Conservation (phyloP, 30 jellyfish, hydroid and myxozoan species). For the Chironex yamaguchii region DNA sequence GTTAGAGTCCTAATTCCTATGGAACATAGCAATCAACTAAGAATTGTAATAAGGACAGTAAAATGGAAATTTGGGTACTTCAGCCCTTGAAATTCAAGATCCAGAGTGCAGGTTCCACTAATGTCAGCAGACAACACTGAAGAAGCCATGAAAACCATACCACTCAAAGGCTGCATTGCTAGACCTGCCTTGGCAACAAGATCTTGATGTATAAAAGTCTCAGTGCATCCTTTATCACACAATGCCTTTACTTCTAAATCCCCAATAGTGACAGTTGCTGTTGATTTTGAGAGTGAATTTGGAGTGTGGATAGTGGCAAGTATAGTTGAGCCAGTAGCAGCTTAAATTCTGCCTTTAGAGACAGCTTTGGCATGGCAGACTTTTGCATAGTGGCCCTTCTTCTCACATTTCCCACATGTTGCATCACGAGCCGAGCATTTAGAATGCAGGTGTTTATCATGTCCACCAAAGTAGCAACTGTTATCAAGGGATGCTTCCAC, state of each 20-base stretch:
- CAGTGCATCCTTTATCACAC: not conserved
- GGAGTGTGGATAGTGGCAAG: not conserved
- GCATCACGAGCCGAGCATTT: no score
- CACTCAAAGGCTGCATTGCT: not conserved
- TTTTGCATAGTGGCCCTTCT: no score
- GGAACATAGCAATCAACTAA: no score
- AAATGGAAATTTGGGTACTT: no score
- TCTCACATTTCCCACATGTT: no score
- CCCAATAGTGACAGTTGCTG: not conserved
- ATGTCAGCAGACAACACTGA: not conserved
- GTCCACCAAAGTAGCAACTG: no score
- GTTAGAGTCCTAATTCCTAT: no score
- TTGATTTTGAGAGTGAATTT: not conserved
- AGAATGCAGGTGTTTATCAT: no score
- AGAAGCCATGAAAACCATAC: constrained; percentile 12
- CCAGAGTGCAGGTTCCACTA: constrained; percentile 4
- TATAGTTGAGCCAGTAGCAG: not conserved
- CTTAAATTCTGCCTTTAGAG: not conserved
- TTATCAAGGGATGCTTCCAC: no score
- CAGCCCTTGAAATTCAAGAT: no score
- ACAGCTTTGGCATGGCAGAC: not conserved
- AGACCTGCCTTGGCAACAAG: not conserved
- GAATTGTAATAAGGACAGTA: no score
- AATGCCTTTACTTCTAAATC: not conserved
- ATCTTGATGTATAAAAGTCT: not conserved